Base-by-base conservation (phyloP, 2,113 vertebrate genomes). In the Puffinus mauretanicus region DNA sequence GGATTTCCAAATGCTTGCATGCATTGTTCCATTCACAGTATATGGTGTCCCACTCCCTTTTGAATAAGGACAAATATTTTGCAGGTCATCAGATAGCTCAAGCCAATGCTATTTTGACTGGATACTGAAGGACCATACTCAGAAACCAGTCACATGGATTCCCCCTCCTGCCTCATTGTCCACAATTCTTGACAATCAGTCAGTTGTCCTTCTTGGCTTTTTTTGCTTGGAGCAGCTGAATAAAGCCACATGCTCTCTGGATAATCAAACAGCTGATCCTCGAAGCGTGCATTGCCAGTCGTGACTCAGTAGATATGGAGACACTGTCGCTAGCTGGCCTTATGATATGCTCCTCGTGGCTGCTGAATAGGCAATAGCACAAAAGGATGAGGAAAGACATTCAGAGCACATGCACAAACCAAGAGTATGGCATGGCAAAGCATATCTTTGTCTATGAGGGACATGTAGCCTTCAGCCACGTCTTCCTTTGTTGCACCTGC, bases 221-320 rank as follows among this genome's bases (percentile, higher is more conserved):
- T 86, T 91, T 80, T 70, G 54, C 83, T 52, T 51, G 47, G n/a
- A 95, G 93, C 97, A 96, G 95, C 94, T 95, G 95, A 97, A 91
- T 93, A 58, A 86, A 96, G 95, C 93, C 95, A 96, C 94, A 91
- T 95, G 96, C 82, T 96, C 75, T 86, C 70, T 86, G 54, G 89
- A 91, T 95, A 97, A 95, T 82, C 96, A 95, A 95, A 96, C 96
- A 97, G 93, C 95, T 97, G 96, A 97, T 95, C 21, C 75, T 73
- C 6, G 10, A 93, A 82, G 75, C 3, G 1, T 82, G 82, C 55
- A 1, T 73, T 85, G 95, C 91, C 87, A 93, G 84, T 94, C 67
- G 2, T 95, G 93, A 97, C 93, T 97, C 93, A 85, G 91, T 96
- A 91, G 96, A 95, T 95, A 80, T 58, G 94, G 93, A 90, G 91